These are phyloP conservation scores for Drosophila nr. fundita DNA, from an alignment of 2,888 invertebrate species.

Conservation along the genomic window DNA sequence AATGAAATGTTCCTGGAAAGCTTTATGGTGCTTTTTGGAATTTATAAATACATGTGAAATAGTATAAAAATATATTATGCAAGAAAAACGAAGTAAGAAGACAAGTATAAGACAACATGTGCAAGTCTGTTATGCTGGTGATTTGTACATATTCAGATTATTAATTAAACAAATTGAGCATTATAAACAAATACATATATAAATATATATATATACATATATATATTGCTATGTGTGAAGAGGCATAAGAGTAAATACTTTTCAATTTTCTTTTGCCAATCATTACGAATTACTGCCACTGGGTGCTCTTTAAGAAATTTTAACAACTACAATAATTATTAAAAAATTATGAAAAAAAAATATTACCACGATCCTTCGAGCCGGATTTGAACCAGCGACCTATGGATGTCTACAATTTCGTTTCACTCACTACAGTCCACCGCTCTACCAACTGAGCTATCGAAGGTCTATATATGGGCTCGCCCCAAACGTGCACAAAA, in stretches of 20 bases:
- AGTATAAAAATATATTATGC: background rate
- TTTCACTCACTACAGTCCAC: slow-evolving; percentile 68
- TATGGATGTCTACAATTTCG: slow-evolving; percentile 65
- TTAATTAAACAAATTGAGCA: too few relatives aligned
- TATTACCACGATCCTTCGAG: slow-evolving; percentile 65
- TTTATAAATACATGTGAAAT: background rate
- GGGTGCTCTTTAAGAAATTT: background rate
- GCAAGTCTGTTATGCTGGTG: background rate
- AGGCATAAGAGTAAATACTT: background rate
- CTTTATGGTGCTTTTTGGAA: background rate
- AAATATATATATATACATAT: background rate
- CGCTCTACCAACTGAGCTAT: slow-evolving; percentile 81
- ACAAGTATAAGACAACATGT: background rate
- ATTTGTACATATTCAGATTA: background rate
- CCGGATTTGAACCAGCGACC: slow-evolving; percentile 81
- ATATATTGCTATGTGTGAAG: background rate
- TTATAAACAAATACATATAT: too few relatives aligned
- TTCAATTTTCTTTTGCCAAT: background rate
- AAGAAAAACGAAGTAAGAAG: background rate
- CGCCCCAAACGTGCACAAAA: slow-evolving; percentile 14
- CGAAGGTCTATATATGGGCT: slow-evolving; percentile 61
- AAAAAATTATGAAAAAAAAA: slow-evolving; percentile 14
- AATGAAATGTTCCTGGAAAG: too few relatives aligned
- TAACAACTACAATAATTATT: background rate
- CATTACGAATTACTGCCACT: background rate